phyloP scores from a whole-genome alignment of 2,797 vertebrate genomes.

The Takifugu rubripes region DNA sequence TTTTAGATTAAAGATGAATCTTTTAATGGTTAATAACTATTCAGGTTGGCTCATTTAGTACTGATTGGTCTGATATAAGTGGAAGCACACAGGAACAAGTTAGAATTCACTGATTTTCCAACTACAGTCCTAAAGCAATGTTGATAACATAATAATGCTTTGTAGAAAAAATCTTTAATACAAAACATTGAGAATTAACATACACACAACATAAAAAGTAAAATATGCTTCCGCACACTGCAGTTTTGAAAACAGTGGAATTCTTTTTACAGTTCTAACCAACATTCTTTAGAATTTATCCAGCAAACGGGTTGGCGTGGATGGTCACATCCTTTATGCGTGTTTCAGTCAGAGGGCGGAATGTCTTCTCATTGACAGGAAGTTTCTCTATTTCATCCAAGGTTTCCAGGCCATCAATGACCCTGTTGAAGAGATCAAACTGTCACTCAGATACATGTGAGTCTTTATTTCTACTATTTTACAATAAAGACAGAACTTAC shows the following conservation, averaged over 20 bases:
- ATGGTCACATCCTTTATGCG: slow-evolving; percentile 91
- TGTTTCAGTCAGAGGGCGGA: slow-evolving; percentile 89
- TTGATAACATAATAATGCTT: not conserved
- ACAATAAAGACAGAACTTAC: slow-evolving; percentile 35
- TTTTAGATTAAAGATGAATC: too few species aligned
- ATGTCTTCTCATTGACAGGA: slow-evolving; percentile 95
- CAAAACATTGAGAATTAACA: slow-evolving; percentile 25
- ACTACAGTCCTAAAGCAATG: not conserved
- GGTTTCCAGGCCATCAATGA: slow-evolving; percentile 95
- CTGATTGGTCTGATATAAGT: too few species aligned
- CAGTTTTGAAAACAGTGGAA: not conserved
- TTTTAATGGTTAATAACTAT: too few species aligned
- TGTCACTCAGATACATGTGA: slow-evolving; percentile 1
- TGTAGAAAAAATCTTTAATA: slow-evolving; percentile 33
- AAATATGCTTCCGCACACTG: not conserved
- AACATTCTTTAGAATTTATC: slow-evolving; percentile 50
- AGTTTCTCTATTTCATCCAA: slow-evolving; percentile 96
- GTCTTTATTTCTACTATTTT: not conserved
- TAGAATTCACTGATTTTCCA: not conserved
- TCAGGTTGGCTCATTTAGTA: too few species aligned
- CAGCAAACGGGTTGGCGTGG: slow-evolving; percentile 95
- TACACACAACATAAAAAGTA: slow-evolving; percentile 6
- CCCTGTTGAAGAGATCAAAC: slow-evolving; percentile 64
- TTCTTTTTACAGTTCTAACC: not conserved
- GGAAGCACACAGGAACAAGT: too few species aligned